Percentiles rank a stretch among this genome's conserved stretches.
Evolutionary conservation across 2,113 vertebrate species (phyloP).

Genomic region (Toxotes chatareus): DNA sequence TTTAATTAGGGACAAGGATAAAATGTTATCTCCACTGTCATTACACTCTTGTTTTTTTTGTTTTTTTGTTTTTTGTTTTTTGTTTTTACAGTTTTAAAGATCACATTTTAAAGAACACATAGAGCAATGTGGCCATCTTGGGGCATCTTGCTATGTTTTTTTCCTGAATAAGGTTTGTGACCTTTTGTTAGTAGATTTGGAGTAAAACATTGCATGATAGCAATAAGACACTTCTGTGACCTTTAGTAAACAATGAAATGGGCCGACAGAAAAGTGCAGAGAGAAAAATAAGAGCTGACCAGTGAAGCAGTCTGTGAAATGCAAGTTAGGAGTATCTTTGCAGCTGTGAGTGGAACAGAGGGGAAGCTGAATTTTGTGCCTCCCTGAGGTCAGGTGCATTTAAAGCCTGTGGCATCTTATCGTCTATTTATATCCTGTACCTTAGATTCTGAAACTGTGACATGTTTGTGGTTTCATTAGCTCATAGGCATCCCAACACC

Average conservation of each 20-base stretch:
- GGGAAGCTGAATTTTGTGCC: conserved; percentile 18
- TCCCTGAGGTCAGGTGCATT: conserved; percentile 34
- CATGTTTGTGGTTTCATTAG: background rate
- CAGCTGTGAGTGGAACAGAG: conserved; percentile 18
- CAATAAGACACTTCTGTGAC: conserved; percentile 60
- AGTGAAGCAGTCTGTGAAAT: conserved; percentile 66
- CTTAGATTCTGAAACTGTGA: background rate
- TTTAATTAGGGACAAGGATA: background rate
- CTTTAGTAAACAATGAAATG: conserved; percentile 55
- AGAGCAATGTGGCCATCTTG: conserved; percentile 30
- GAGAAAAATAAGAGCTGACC: conserved; percentile 48
- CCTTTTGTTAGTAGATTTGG: conserved; percentile 58
- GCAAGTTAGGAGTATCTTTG: conserved; percentile 55
- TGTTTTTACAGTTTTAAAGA: too few relatives aligned
- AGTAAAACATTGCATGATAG: conserved; percentile 66
- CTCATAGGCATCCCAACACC: background rate
- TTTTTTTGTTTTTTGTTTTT: too few relatives aligned
- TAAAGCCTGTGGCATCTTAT: conserved; percentile 11
- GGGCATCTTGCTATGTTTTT: conserved; percentile 32
- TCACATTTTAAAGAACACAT: background rate
- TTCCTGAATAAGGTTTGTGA: conserved; percentile 54
- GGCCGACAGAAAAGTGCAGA: conserved; percentile 33
- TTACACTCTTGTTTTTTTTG: background rate
- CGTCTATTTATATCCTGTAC: background rate
- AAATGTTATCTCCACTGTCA: background rate